These are phyloP conservation scores for Engraulis encrasicolus DNA, from an alignment of 2,113 vertebrate genomes.

Conservation along the genomic window DNA sequence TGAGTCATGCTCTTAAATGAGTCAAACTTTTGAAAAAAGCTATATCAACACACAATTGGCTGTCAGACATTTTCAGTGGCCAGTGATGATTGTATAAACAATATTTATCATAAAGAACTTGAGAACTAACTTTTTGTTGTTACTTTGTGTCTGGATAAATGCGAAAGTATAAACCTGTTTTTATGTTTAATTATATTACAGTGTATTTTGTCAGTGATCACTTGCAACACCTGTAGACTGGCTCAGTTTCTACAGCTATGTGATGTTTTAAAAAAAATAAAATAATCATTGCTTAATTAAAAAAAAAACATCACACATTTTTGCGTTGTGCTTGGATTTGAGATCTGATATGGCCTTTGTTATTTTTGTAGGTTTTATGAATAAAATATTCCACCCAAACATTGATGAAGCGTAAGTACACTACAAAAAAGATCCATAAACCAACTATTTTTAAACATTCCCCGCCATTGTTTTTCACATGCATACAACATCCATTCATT, in stretches of 20 bases:
- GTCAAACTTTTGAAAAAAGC: not conserved
- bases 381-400: conserved; percentile 99
- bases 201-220: too few relatives aligned
- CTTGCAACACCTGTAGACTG: too few relatives aligned
- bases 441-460: not conserved
- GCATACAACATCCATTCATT: too few relatives aligned
- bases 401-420: conserved; percentile 98
- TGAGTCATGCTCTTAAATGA: not conserved
- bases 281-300: too few relatives aligned
- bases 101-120: not conserved
- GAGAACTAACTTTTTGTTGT: too few relatives aligned
- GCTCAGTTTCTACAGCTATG: too few relatives aligned
- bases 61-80: not conserved
- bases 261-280: too few relatives aligned
- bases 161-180: too few relatives aligned
- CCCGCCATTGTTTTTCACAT: not conserved
- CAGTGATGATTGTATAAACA: not conserved
- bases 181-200: too few relatives aligned
- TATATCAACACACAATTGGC: not conserved
- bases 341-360: conserved; percentile 21
- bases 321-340: not conserved
- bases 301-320: not conserved
- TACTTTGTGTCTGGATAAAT: too few relatives aligned
- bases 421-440: not conserved
- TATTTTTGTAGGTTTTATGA: conserved; percentile 95